Evolutionary conservation across 2,113 vertebrate species (phyloP).

Genomic region (Apodemus sylvaticus): DNA sequence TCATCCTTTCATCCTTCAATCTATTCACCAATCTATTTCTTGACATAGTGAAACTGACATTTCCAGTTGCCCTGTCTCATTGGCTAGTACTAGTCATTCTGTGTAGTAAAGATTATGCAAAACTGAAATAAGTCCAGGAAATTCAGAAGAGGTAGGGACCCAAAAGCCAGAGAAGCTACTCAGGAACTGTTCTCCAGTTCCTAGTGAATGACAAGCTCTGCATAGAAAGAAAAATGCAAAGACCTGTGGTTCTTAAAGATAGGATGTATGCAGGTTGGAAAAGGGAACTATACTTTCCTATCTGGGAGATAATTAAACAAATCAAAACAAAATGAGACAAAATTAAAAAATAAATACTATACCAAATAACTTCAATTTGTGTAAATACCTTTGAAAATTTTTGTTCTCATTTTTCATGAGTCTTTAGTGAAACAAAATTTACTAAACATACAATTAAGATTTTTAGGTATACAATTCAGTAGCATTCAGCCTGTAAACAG

Average conservation of each 20-base stretch:
- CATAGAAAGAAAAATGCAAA: background rate
- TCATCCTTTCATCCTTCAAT: background rate
- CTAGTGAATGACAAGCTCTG: background rate
- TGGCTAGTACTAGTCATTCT: background rate
- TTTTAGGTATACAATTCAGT: background rate
- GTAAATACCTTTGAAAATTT: background rate
- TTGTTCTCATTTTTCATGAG: background rate
- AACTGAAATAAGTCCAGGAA: background rate
- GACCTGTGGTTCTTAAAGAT: fast-evolving
- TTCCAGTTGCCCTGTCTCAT: background rate
- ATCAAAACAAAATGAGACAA: background rate
- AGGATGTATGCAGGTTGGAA: background rate
- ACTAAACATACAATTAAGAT: background rate
- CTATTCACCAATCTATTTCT: background rate
- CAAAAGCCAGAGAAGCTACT: background rate
- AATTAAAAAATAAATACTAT: background rate
- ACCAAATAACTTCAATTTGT: background rate
- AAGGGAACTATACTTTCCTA: background rate
- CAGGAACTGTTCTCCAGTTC: background rate
- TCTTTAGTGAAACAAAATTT: background rate
- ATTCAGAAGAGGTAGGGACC: background rate
- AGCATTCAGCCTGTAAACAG: background rate
- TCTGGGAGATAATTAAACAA: background rate
- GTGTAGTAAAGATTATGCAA: background rate
- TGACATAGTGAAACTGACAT: background rate